A percentile compares a stretch with the other conserved stretches of the same genome.
Evolutionary conservation across 2,797 vertebrate genomes (phyloP).

Genomic region (Sebastes trivittatus): DNA sequence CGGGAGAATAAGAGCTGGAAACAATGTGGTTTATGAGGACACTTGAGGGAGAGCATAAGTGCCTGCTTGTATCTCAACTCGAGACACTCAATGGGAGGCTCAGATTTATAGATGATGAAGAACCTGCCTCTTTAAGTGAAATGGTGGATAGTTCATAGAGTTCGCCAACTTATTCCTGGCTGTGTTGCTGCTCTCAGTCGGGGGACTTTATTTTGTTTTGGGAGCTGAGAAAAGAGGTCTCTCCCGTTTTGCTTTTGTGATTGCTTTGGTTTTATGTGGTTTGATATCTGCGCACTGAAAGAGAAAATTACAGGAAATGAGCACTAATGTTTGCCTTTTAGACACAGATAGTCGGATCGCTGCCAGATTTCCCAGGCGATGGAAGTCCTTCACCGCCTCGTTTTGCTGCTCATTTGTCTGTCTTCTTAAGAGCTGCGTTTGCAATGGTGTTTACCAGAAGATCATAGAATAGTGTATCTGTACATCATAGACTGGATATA

Average conservation of each 20-base stretch:
- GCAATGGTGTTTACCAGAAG: neutral
- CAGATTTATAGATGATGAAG: slow-evolving; percentile 54
- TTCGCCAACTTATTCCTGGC: slow-evolving; percentile 32
- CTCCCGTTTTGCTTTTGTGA: neutral
- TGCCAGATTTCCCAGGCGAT: slow-evolving; percentile 32
- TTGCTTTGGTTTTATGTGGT: slow-evolving; percentile 9
- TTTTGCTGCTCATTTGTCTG: slow-evolving; percentile 13
- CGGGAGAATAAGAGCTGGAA: slow-evolving; percentile 47
- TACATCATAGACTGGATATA: no score
- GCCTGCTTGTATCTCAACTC: slow-evolving; percentile 41
- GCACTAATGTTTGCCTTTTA: slow-evolving; percentile 23
- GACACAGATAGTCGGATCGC: slow-evolving; percentile 14
- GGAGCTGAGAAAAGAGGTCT: slow-evolving; percentile 11
- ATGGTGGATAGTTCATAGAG: slow-evolving; percentile 40
- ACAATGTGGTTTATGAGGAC: slow-evolving; percentile 65
- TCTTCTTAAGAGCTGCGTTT: neutral
- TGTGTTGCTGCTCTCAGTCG: slow-evolving; percentile 19
- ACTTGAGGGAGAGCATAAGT: slow-evolving; percentile 52
- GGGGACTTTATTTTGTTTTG: slow-evolving; percentile 28
- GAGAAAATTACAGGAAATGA: slow-evolving; percentile 55
- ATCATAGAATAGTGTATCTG: neutral
- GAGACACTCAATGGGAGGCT: slow-evolving; percentile 48
- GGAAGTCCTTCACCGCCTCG: neutral
- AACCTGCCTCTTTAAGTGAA: slow-evolving; percentile 55
- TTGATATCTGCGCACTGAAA: slow-evolving; percentile 26